phyloP scores from a whole-genome alignment of 2,113 vertebrate genomes.

The Rhinoderma darwinii region DNA sequence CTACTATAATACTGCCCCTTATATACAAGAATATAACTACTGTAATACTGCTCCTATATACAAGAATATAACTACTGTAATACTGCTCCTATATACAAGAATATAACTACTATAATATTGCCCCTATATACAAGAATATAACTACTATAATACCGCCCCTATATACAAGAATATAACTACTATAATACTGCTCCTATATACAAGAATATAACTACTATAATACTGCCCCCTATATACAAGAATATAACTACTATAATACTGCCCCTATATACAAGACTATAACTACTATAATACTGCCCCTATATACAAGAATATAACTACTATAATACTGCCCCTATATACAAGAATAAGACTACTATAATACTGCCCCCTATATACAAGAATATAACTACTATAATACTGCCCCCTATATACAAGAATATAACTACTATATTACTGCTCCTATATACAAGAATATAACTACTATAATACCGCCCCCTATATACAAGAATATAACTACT shows the following conservation, averaged over 20 bases:
- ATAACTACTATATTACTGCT: background rate
- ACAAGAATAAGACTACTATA: too few species aligned
- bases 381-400: background rate
- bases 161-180: conserved; percentile 1
- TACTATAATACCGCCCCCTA: too few species aligned
- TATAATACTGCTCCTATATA: background rate
- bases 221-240: background rate
- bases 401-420: background rate
- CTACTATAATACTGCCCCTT: background rate
- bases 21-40: background rate
- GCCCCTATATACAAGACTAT: background rate
- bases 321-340: background rate
- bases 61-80: background rate
- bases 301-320: background rate
- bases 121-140: background rate
- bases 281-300: background rate
- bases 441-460: too few species aligned
- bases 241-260: conserved; percentile 6
- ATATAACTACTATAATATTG: conserved; percentile 10
- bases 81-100: background rate
- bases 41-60: background rate
- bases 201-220: background rate
- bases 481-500: too few species aligned
- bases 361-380: background rate
- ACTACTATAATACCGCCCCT: background rate